Evolutionary conservation across 2,888 invertebrate genomes (phyloP).

Genomic region (Lithophane leautieri): DNA sequence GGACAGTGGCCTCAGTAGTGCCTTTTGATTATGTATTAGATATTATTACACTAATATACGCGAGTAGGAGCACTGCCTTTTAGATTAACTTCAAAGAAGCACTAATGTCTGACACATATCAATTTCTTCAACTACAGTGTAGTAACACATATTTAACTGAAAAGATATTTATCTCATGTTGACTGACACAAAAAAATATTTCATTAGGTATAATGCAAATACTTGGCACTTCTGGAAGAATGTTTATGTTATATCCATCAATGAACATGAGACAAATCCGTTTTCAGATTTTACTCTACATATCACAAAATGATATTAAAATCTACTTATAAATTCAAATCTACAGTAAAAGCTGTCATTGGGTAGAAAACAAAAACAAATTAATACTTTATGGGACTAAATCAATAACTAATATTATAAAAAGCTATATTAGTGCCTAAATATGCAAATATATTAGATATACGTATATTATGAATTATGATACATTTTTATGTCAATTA

Average conservation of each 20-base stretch:
- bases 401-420: constrained; percentile 36
- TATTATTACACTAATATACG: constrained; percentile 66
- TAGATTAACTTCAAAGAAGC: constrained; percentile 62
- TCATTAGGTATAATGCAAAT: not conserved
- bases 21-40: constrained; percentile 82
- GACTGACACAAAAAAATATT: not conserved
- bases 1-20: constrained; percentile 89
- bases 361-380: constrained; percentile 25
- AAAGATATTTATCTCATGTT: constrained; percentile 38
- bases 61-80: constrained; percentile 80
- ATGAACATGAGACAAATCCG: constrained; percentile 23
- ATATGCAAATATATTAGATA: constrained; percentile 42
- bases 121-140: constrained; percentile 44
- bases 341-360: constrained; percentile 22
- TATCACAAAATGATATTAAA: constrained; percentile 48
- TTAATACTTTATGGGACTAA: constrained; percentile 34
- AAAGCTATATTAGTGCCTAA: constrained; percentile 69
- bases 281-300: constrained; percentile 41
- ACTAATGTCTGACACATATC: constrained; percentile 70
- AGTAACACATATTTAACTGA: constrained; percentile 18
- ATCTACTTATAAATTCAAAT: constrained; percentile 16
- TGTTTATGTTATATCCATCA: not conserved
- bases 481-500: constrained; percentile 42
- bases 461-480: too few species aligned
- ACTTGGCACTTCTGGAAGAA: not conserved